Conservation (phyloP, 2,888 invertebrate species). For the Rhabditoides inermis region DNA sequence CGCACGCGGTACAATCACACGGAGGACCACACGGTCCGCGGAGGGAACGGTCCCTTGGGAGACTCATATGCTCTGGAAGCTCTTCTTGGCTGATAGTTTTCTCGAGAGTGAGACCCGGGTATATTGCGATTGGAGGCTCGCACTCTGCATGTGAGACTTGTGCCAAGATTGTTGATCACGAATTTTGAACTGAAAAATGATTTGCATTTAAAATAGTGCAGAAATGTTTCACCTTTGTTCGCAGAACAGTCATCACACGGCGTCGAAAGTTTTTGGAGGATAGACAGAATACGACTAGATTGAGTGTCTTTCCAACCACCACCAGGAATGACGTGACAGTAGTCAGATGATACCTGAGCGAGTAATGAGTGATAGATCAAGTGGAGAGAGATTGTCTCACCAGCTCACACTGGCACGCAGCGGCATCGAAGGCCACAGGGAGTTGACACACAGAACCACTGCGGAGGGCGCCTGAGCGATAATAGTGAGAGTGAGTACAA, state of each 20-base stretch:
- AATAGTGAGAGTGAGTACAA: no score
- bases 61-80: constrained; percentile 23
- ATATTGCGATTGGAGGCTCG: no score
- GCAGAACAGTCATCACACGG: constrained; percentile 21
- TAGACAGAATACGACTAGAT: constrained; percentile 42
- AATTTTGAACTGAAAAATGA: no score
- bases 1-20: no score
- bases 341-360: constrained; percentile 20
- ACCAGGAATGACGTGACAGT: constrained; percentile 33
- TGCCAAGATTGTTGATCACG: no score
- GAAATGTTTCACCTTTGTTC: no score
- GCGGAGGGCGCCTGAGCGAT: constrained; percentile 38
- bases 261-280: constrained; percentile 34
- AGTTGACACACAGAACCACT: constrained; percentile 30
- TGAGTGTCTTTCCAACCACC: constrained; percentile 40
- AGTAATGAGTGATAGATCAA: background rate
- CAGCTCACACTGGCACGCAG: background rate
- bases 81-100: constrained; percentile 26
- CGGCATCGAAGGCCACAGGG: constrained; percentile 19
- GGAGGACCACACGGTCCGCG: no score
- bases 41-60: no score
- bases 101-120: no score
- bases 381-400: background rate
- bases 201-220: no score
- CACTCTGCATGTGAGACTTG: no score